Evolutionary conservation across 2,113 vertebrate species (phyloP).

Genomic region (Rhagologus leucostigma): DNA sequence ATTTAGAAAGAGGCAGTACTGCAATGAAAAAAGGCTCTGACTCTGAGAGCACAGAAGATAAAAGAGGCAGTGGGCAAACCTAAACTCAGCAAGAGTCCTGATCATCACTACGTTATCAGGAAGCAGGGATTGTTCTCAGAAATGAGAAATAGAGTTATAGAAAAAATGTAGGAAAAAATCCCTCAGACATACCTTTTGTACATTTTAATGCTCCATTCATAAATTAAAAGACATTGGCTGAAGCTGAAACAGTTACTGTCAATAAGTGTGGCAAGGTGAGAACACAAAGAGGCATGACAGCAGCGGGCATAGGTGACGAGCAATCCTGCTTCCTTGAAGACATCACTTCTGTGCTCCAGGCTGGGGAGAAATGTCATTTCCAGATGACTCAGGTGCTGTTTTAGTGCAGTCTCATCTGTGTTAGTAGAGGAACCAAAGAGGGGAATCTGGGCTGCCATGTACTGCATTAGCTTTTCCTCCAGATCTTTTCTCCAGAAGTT

Average conservation of each 20-base stretch:
- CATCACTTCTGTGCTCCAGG: background rate
- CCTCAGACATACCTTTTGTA: slow-evolving; percentile 34
- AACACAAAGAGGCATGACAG: background rate
- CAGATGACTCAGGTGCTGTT: slow-evolving; percentile 36
- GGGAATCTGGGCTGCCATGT: background rate
- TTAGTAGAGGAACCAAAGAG: background rate
- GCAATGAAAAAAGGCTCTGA: background rate
- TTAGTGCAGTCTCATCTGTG: background rate
- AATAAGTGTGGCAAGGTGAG: background rate
- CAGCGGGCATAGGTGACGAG: background rate
- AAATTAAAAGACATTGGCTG: slow-evolving; percentile 36
- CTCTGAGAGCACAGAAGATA: background rate
- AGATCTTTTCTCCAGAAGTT: slow-evolving; percentile 53
- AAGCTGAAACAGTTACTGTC: background rate
- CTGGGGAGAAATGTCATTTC: background rate
- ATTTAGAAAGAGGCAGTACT: background rate
- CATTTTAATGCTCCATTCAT: slow-evolving; percentile 40
- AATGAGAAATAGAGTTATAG: background rate
- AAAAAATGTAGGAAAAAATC: background rate
- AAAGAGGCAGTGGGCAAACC: background rate
- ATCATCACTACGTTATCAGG: background rate
- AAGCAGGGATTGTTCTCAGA: background rate
- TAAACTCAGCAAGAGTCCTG: background rate
- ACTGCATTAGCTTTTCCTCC: background rate
- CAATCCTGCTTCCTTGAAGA: slow-evolving; percentile 33